Base-by-base conservation (phyloP, 2,113 vertebrate species). In the Saguinus imperator region DNA sequence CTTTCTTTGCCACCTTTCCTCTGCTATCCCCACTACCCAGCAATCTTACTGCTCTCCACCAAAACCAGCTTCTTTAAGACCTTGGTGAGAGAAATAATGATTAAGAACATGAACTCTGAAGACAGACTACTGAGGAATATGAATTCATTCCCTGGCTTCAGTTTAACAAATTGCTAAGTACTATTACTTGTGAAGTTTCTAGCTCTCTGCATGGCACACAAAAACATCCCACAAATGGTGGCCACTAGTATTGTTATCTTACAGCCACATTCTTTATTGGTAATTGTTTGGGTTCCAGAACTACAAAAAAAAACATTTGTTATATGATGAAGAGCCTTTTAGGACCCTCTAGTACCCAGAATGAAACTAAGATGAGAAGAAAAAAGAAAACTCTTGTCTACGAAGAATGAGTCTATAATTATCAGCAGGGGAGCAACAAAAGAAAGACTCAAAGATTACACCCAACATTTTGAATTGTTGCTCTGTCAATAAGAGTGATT, bases 181-280 rank as follows among this genome's bases (percentile, higher is more conserved):
- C 13, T 76, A 35, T 90, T 72, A 55, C 10, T 48, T 55, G 45
- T 52, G 29, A 83, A 48, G 20, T 55, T 79, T 94, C 57, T 73
- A 90, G 55, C 70, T 81, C 14, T 81, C 37, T 93, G 52, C 20
- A 12, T 0, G 17, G 35, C 23, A 80, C 55, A 79, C 48, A 88
- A 48, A 94, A 95, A 91, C 88, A 96, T 68, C 80, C 55, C 55
- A 80, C 57, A 94, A 95, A 66, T 40, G 43, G 40, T 16, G 89
- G 52, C 14, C 52, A 48, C 70, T 64, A 76, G 80, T 64, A 64
- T 29, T 32, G 55, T 35, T 55, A 68, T 66, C 77, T 94, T 91
- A 43, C 25, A 66, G 37, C 50, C 50, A 93, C 23, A n/a, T 64
- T 32, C 29, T 89, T 75, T 86, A 92, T 86, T 52, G 9, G 14